Evolutionary conservation across 2,888 invertebrate genomes (phyloP).

Genomic region (Brenthis ino): DNA sequence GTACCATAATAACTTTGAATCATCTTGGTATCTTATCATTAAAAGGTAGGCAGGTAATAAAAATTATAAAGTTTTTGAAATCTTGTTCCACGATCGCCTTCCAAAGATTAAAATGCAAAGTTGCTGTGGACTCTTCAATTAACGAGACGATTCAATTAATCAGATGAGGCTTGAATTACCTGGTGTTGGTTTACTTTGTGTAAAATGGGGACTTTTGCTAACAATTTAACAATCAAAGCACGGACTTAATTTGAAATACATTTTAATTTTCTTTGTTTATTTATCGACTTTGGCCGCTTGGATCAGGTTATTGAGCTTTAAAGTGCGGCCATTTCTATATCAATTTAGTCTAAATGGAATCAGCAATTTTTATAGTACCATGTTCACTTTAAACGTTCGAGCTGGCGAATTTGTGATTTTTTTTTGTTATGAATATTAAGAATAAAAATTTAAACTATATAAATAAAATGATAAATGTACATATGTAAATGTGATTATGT

Average conservation of each 20-base stretch:
- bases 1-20: neutral
- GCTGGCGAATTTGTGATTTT: no score
- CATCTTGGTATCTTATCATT: slow-evolving; percentile 7
- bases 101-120: slow-evolving; percentile 31
- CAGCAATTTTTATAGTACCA: no score
- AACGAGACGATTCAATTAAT: slow-evolving; percentile 31
- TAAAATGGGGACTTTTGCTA: slow-evolving; percentile 9
- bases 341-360: no score
- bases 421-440: no score
- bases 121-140: slow-evolving; percentile 32
- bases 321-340: neutral
- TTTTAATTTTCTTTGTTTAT: neutral
- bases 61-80: slow-evolving; percentile 20
- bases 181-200: slow-evolving; percentile 38
- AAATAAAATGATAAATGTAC: no score
- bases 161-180: slow-evolving; percentile 35
- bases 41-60: slow-evolving; percentile 15
- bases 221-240: neutral
- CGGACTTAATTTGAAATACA: neutral
- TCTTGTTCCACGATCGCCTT: slow-evolving; percentile 29
- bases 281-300: neutral
- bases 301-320: neutral
- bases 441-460: no score
- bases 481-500: no score
- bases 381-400: no score